These are phyloP conservation scores for Hippocampus kuda DNA, from an alignment of 2,797 vertebrate genomes.

Conservation along the genomic window DNA sequence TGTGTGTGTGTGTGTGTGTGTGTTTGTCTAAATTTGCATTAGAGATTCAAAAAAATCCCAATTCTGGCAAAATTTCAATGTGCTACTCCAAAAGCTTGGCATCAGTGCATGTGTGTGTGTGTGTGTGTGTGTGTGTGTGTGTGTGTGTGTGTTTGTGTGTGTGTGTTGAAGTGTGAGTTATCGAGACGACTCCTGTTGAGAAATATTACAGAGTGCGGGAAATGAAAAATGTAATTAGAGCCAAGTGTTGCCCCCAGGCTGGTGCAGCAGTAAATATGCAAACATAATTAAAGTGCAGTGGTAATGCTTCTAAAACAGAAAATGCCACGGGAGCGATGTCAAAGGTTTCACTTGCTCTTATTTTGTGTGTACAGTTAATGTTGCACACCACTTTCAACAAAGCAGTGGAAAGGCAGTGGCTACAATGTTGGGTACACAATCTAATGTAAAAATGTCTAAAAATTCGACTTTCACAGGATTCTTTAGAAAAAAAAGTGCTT, in stretches of 20 bases:
- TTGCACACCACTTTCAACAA: background rate
- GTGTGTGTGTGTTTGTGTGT: background rate
- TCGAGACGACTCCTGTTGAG: conserved; percentile 7
- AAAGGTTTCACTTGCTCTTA: background rate
- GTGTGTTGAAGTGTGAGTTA: conserved; percentile 5
- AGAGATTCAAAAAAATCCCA: conserved; percentile 1
- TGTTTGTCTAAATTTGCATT: background rate
- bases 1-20: too few species aligned
- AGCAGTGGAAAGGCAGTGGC: background rate
- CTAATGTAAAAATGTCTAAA: background rate
- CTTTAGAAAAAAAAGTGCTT: too few species aligned
- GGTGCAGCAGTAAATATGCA: conserved; percentile 8
- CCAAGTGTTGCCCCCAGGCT: background rate
- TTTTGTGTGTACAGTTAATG: background rate
- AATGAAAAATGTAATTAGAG: conserved; percentile 23
- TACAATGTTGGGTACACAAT: background rate
- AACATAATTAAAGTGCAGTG: conserved; percentile 13
- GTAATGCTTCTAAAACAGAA: background rate
- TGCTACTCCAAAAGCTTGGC: background rate
- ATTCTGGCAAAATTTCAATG: background rate
- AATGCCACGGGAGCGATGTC: background rate
- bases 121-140: background rate
- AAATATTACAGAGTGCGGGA: conserved; percentile 7
- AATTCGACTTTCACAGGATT: background rate
- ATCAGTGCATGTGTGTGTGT: background rate